These are phyloP conservation scores for Ridgeia piscesae DNA, from an alignment of 1,140 invertebrate genomes.

Conservation along the genomic window DNA sequence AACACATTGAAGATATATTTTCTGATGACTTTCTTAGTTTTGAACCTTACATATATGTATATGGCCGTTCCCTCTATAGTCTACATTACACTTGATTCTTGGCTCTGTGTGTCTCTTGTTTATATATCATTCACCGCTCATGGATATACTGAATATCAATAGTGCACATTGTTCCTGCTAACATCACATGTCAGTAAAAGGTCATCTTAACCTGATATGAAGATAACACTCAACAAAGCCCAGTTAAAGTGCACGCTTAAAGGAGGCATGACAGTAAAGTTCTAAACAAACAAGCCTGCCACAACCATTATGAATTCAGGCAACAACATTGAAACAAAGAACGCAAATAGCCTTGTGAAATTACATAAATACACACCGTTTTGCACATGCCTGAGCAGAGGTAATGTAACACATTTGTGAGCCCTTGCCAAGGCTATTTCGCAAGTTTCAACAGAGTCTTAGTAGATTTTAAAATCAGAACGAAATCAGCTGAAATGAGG, in stretches of 20 bases:
- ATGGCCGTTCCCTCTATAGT: no score
- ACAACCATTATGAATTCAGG: neutral
- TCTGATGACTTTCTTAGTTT: no score
- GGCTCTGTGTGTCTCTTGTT: neutral
- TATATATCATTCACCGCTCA: neutral
- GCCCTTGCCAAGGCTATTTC: neutral
- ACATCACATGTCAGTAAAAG: neutral
- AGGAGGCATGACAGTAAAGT: neutral
- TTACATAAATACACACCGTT: neutral
- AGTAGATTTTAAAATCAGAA: neutral
- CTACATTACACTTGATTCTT: neutral
- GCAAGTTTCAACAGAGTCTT: neutral
- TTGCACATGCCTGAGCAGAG: neutral
- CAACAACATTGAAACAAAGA: neutral
- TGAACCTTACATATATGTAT: neutral
- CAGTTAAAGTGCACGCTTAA: neutral
- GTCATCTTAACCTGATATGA: neutral
- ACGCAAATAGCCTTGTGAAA: neutral
- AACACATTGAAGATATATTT: neutral
- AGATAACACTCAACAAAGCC: neutral
- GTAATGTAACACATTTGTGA: neutral
- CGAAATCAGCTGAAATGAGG: neutral
- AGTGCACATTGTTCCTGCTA: neutral
- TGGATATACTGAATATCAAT: neutral
- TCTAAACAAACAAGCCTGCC: neutral